Conservation (phyloP, 2,888 invertebrate genomes). For the Ganaspis brasiliensis region DNA sequence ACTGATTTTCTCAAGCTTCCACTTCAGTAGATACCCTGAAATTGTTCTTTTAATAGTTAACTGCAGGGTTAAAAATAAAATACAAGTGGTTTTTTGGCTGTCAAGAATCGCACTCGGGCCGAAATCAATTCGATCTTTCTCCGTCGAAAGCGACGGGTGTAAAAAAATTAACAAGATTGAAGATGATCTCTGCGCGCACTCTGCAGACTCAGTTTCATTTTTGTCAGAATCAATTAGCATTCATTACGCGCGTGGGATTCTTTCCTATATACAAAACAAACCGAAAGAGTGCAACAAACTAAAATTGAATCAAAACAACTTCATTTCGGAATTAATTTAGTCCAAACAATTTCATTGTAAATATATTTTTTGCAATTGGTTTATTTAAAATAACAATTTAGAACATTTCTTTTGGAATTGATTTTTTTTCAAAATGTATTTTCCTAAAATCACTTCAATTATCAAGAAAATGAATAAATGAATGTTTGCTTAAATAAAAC, state of each 20-base stretch:
- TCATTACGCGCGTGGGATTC: not conserved
- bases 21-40: constrained; percentile 10
- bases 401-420: too few species aligned
- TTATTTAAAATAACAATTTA: too few species aligned
- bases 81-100: constrained; percentile 4
- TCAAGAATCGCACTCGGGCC: constrained; percentile 22
- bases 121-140: constrained; percentile 26
- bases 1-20: constrained; percentile 6
- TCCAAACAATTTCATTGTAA: not conserved
- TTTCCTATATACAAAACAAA: not conserved
- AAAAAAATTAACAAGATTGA: constrained; percentile 27
- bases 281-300: not conserved
- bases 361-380: too few species aligned
- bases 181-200: not conserved
- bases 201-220: constrained; percentile 30
- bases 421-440: too few species aligned
- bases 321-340: too few species aligned
- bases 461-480: too few species aligned
- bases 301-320: not conserved
- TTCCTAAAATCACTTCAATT: too few species aligned
- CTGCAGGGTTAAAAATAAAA: constrained; percentile 33
- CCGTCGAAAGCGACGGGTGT: constrained; percentile 2
- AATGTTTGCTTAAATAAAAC: constrained; percentile 1
- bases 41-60: constrained; percentile 23
- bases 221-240: constrained; percentile 27